These are phyloP conservation scores for Anodontia alba DNA, from an alignment of 2,888 invertebrate species.

Conservation along the genomic window DNA sequence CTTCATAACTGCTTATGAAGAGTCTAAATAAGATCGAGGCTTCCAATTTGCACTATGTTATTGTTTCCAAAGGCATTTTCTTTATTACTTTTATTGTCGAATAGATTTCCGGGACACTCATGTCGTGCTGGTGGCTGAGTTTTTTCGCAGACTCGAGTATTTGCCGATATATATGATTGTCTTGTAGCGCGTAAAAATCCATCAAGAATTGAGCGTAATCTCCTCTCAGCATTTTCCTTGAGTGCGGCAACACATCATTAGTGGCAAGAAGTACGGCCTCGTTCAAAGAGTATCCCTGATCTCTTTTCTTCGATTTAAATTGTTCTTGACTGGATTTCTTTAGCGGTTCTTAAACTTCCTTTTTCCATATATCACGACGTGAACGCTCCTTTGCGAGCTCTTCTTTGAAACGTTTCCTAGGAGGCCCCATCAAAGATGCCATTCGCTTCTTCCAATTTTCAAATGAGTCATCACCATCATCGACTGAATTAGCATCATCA, in stretches of 20 bases:
- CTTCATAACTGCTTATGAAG: too few species aligned
- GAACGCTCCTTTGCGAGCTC: too few species aligned
- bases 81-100: too few species aligned
- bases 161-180: background rate
- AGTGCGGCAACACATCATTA: background rate
- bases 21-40: too few species aligned
- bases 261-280: background rate
- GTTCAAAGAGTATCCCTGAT: background rate
- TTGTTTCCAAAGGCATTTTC: too few species aligned
- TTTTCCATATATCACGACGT: too few species aligned
- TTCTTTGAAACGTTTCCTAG: background rate
- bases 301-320: background rate
- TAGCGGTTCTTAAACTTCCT: background rate
- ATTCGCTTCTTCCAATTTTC: background rate
- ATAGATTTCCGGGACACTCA: too few species aligned
- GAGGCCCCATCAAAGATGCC: background rate
- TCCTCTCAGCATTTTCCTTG: background rate
- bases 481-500: too few species aligned
- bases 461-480: background rate
- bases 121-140: constrained; percentile 1
- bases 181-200: background rate
- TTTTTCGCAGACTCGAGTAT: background rate
- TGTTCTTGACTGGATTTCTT: background rate
- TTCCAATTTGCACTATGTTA: too few species aligned
- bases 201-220: too few species aligned